Base-by-base conservation (phyloP, 2,888 invertebrate species). In the Atethmia centrago region DNA sequence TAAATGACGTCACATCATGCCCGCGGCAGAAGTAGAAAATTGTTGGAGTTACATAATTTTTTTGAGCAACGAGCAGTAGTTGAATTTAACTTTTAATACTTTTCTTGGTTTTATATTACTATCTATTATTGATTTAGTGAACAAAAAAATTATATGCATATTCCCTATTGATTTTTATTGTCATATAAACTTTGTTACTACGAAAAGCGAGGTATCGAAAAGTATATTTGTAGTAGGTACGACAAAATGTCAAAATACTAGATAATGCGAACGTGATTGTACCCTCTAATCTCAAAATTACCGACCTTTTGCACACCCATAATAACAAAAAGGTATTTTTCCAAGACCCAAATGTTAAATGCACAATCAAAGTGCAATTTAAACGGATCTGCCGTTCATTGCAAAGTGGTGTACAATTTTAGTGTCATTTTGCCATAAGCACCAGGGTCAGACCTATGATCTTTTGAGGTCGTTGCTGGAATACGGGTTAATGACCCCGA, bases 361-460 rank as follows among this genome's bases (percentile, higher is more conserved):
- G 12, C 49, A 70, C 69, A 64, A 61, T 77, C 66, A 63, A 67
- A 77, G 36, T 53, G 49, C 47, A 71, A 78, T 67, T 7, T 51
- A 40, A 56, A 40, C n/a, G 21, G 42, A 70, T 45, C 58, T 63
- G 49, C 65, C 47, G 51, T 31, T 51, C 4, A 14, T 71, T 53
- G 21, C 47, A 63, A 70, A 62, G 58, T 63, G 68, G n/a, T 31
- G 19, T 40, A 58, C 36, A 62, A 68, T 69, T 69, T 74, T 59
- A 55, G 51, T 82, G 67, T 77, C 55, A 73, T 72, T 85, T 76
- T 36, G 71, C 47, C 62, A 64, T 40, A 14, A 73, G 55, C 36
- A 51, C 31, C 25, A 66, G 45, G 62, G 70, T 55, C 64, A 61
- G 25, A 45, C 49, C 49, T 69, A 65, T 72, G 83, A 25, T 61